Percentiles rank a stretch among this genome's conserved stretches.
Evolutionary conservation across 2,888 invertebrate species (phyloP).

Genomic region (Sphaerophoria taeniata): DNA sequence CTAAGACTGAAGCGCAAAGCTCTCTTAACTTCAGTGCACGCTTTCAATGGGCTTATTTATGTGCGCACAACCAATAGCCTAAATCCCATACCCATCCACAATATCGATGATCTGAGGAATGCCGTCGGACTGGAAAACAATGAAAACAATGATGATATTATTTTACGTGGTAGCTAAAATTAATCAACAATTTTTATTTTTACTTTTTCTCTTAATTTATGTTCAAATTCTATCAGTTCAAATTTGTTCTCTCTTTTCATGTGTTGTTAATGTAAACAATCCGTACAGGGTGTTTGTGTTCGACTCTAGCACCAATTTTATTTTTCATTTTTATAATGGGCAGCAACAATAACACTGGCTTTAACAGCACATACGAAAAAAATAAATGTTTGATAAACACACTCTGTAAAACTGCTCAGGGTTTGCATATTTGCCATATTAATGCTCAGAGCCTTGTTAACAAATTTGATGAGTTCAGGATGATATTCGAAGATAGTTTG

Average conservation of each 20-base stretch:
- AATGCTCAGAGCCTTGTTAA: background rate
- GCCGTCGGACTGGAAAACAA: constrained; percentile 16
- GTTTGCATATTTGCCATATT: background rate
- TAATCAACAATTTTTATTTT: constrained; percentile 6
- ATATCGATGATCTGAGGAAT: constrained; percentile 29
- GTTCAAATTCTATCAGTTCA: constrained; percentile 9
- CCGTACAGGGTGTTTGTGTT: background rate
- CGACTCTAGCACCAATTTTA: background rate
- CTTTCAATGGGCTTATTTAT: constrained; percentile 26
- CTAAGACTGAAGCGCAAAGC: constrained; percentile 28
- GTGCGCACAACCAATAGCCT: background rate
- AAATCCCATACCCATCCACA: constrained; percentile 13
- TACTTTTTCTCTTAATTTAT: background rate
- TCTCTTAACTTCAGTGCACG: constrained; percentile 23
- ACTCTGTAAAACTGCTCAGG: constrained; percentile 5
- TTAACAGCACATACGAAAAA: too few relatives aligned
- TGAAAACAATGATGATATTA: constrained; percentile 16
- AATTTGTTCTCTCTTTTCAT: background rate
- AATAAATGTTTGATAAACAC: background rate
- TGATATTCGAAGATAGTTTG: too few relatives aligned
- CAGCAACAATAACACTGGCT: background rate
- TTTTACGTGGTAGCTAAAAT: background rate
- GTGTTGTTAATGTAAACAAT: background rate
- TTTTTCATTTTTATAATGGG: background rate
- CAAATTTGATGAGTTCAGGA: too few relatives aligned